Evolutionary conservation across 1,140 invertebrate genomes (phyloP).

Genomic region (Lepidostoma basale): DNA sequence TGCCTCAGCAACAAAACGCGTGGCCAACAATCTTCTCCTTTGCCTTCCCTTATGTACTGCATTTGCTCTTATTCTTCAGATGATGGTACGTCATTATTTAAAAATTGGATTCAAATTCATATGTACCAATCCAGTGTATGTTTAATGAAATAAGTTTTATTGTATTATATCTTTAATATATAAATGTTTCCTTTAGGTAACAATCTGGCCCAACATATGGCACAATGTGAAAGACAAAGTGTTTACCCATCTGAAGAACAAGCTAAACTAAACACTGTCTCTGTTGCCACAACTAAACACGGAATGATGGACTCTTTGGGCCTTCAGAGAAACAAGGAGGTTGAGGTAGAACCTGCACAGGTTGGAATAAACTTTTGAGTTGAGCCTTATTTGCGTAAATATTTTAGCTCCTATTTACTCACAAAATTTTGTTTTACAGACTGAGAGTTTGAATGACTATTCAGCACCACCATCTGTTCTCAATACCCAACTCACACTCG

Average conservation of each 20-base stretch:
- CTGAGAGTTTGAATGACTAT: conserved; percentile 51
- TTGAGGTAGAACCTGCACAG: conserved; percentile 29
- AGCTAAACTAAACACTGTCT: conserved; percentile 63
- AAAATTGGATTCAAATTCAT: neutral
- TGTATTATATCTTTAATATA: neutral
- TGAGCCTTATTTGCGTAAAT: neutral
- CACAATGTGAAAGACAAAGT: conserved; percentile 65
- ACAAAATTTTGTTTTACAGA: conserved; percentile 26
- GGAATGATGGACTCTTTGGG: conserved; percentile 44
- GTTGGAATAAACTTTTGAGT: neutral
- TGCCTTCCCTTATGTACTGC: conserved; percentile 71
- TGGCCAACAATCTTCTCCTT: conserved; percentile 61
- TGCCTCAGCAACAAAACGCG: conserved; percentile 65
- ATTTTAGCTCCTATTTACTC: neutral
- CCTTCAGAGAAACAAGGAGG: conserved; percentile 41
- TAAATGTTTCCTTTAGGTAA: conserved; percentile 52
- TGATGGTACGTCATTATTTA: conserved; percentile 62
- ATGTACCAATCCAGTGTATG: neutral
- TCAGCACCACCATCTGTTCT: conserved; percentile 54
- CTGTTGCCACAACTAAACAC: conserved; percentile 41
- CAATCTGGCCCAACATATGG: conserved; percentile 68
- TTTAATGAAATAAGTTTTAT: neutral
- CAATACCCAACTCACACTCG: conserved; percentile 58
- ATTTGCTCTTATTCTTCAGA: conserved; percentile 73
- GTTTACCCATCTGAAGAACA: conserved; percentile 65